These are phyloP conservation scores for Rhingia rostrata DNA, from an alignment of 2,888 invertebrate genomes.

Conservation along the genomic window DNA sequence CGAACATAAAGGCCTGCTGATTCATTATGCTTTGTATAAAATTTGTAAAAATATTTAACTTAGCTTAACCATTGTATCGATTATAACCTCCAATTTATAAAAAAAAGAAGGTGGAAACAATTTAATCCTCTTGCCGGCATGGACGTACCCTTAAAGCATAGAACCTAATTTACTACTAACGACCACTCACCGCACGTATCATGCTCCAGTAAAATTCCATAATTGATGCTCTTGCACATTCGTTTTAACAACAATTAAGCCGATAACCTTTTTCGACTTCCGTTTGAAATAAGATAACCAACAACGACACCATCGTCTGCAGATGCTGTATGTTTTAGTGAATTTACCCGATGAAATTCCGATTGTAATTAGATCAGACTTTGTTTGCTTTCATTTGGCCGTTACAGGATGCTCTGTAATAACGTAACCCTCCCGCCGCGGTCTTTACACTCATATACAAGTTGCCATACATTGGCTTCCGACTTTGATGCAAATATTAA, in stretches of 20 bases:
- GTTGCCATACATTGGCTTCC: slow-evolving; percentile 20
- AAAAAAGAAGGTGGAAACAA: background rate
- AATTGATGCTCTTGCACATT: slow-evolving; percentile 59
- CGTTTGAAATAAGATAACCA: slow-evolving; percentile 3
- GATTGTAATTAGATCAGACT: slow-evolving; percentile 64
- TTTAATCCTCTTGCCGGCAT: background rate
- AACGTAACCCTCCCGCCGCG: background rate
- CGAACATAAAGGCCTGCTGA: too few species aligned
- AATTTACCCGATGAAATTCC: slow-evolving; percentile 62
- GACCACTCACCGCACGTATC: slow-evolving; percentile 19
- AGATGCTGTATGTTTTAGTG: slow-evolving; percentile 16
- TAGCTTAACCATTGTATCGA: too few species aligned
- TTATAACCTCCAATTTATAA: background rate
- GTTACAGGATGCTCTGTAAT: slow-evolving; percentile 46
- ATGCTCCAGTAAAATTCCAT: slow-evolving; percentile 47
- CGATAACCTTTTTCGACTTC: slow-evolving; percentile 34
- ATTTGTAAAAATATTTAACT: too few species aligned
- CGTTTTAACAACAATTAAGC: slow-evolving; percentile 59
- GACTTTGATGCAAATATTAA: slow-evolving; percentile 44
- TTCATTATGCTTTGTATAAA: too few species aligned
- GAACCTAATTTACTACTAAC: slow-evolving; percentile 57
- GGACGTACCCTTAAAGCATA: background rate
- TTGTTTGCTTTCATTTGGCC: slow-evolving; percentile 57
- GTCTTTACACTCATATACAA: background rate
- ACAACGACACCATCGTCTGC: slow-evolving; percentile 5